phyloP scores from a whole-genome alignment of 2,113 vertebrate species.

The Ophthalmolycus amberensis region DNA sequence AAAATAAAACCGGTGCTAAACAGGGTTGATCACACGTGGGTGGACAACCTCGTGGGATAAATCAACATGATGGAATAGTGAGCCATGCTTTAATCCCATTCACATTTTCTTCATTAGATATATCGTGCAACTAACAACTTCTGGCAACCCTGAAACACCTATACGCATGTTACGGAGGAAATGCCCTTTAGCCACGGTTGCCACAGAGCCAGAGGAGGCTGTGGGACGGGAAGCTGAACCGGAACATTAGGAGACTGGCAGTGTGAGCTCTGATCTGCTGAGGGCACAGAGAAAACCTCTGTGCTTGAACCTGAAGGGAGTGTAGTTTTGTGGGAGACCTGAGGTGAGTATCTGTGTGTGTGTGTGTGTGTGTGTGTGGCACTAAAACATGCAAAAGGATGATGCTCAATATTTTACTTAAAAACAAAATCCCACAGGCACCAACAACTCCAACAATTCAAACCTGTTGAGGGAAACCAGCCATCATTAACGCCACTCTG shows the following conservation, averaged over 20 bases:
- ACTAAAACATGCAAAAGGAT: slow-evolving; percentile 11
- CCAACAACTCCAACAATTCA: background rate
- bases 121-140: slow-evolving; percentile 26
- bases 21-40: slow-evolving; percentile 53
- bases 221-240: slow-evolving; percentile 31
- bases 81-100: slow-evolving; percentile 40
- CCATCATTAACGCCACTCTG: background rate
- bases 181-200: slow-evolving; percentile 37
- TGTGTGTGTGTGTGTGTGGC: background rate
- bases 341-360: slow-evolving; percentile 1
- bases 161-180: slow-evolving; percentile 29
- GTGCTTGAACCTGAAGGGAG: background rate
- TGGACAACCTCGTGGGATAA: slow-evolving; percentile 37
- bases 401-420: background rate
- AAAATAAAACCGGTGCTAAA: slow-evolving; percentile 51
- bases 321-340: background rate
- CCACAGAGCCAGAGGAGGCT: slow-evolving; percentile 8
- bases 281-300: background rate
- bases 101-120: slow-evolving; percentile 28
- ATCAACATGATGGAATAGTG: slow-evolving; percentile 34
- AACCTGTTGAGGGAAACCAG: background rate
- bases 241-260: slow-evolving; percentile 1
- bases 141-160: slow-evolving; percentile 49
- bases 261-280: slow-evolving; percentile 30
- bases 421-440: background rate